These are phyloP conservation scores for Hypsibius dujardini DNA, from an alignment of 1,140 invertebrate genomes.

Conservation along the genomic window DNA sequence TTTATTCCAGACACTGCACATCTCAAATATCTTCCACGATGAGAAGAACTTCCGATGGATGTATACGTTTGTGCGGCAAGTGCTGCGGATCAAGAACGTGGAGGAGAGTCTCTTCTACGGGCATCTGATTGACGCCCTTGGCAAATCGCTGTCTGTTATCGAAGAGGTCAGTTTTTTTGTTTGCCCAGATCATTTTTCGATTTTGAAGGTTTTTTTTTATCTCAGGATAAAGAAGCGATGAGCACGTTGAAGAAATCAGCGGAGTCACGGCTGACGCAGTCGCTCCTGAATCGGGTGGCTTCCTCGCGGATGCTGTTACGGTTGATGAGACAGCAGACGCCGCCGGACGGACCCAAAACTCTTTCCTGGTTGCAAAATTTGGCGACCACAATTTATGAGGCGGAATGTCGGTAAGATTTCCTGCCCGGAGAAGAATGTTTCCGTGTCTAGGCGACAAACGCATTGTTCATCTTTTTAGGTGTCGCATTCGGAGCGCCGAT, in stretches of 20 bases:
- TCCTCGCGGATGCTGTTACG: neutral
- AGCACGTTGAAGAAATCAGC: neutral
- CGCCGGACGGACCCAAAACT: neutral
- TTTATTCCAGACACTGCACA: neutral
- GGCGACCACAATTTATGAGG: neutral
- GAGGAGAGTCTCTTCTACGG: conserved; percentile 13
- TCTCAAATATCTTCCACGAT: conserved; percentile 8
- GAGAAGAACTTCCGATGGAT: conserved; percentile 15
- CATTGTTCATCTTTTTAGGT: neutral
- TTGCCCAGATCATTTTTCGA: neutral
- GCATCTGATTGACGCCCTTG: conserved; percentile 7
- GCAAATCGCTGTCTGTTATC: neutral
- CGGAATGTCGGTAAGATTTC: neutral
- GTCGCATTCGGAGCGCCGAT: neutral
- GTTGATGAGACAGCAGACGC: neutral
- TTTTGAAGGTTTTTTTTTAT: neutral
- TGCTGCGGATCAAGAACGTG: neutral
- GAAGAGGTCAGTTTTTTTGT: conserved; percentile 3
- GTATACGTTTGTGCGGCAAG: neutral
- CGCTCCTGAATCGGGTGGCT: neutral
- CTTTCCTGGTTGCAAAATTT: neutral
- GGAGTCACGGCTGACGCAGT: neutral
- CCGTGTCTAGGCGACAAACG: too few species aligned
- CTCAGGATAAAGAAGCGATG: neutral
- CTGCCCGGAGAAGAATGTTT: too few species aligned